Percentiles rank a stretch among this genome's conserved stretches.
Conservation (phyloP, 2,797 vertebrate species). For the Ctenopoma multispine region DNA sequence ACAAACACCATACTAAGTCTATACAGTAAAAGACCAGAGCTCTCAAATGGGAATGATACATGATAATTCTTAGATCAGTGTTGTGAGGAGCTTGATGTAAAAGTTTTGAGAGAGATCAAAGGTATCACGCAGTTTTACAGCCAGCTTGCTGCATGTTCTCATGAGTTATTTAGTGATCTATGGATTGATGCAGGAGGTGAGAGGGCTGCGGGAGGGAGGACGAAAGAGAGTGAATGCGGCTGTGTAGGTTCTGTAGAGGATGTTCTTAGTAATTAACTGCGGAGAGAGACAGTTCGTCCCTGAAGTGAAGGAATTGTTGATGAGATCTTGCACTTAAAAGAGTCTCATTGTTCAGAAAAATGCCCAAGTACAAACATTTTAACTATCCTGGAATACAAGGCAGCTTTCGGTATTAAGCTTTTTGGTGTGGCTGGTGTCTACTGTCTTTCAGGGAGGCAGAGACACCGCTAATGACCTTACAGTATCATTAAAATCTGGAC, state of each 20-base stretch:
- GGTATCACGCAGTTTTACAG: slow-evolving; percentile 27
- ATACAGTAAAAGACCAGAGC: slow-evolving; percentile 26
- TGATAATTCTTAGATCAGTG: slow-evolving; percentile 49
- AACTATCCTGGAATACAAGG: neutral
- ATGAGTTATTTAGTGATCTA: slow-evolving; percentile 72
- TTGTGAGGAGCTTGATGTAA: slow-evolving; percentile 56
- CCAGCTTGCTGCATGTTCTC: slow-evolving; percentile 48
- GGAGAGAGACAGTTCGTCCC: slow-evolving; percentile 12
- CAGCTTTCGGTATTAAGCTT: too few species aligned
- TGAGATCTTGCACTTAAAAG: neutral
- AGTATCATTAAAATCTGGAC: neutral
- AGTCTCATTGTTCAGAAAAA: slow-evolving; percentile 20
- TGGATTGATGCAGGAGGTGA: slow-evolving; percentile 53
- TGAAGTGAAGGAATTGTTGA: slow-evolving; percentile 1
- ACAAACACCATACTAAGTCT: slow-evolving; percentile 23
- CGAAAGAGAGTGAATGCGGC: slow-evolving; percentile 7
- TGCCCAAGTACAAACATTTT: neutral
- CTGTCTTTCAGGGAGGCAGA: too few species aligned
- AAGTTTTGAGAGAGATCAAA: slow-evolving; percentile 64
- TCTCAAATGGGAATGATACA: slow-evolving; percentile 39
- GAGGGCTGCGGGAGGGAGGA: slow-evolving; percentile 7
- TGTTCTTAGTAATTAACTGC: slow-evolving; percentile 14
- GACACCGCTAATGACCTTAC: neutral
- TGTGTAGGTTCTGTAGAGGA: neutral
- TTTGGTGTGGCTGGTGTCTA: too few species aligned